A percentile compares a stretch with the other conserved stretches of the same genome.
These are phyloP conservation scores for Parnassius apollo DNA, from an alignment of 2,888 invertebrate species.

Conservation along the genomic window DNA sequence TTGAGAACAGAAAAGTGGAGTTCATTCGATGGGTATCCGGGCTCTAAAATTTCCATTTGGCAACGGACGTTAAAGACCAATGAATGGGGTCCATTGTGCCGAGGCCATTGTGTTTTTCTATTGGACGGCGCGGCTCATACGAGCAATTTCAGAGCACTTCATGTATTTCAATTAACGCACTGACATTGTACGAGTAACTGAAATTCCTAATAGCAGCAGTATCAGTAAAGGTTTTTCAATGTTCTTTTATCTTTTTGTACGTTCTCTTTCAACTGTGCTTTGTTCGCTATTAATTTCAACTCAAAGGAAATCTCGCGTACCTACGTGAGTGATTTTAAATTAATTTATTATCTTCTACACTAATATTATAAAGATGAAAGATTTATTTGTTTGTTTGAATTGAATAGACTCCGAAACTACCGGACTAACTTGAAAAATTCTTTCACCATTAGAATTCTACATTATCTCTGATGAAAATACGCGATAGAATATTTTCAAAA, in stretches of 20 bases:
- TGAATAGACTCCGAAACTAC: too few species aligned
- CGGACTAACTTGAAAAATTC: too few species aligned
- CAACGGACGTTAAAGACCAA: conserved; percentile 64
- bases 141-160: conserved; percentile 42
- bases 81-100: conserved; percentile 65
- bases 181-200: conserved; percentile 52
- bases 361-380: too few species aligned
- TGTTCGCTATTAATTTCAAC: neutral
- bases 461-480: too few species aligned
- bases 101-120: conserved; percentile 72
- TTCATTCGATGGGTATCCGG: conserved; percentile 20
- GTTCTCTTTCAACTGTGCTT: neutral
- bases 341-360: too few species aligned
- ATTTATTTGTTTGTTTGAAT: too few species aligned
- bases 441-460: too few species aligned
- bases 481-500: too few species aligned
- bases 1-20: conserved; percentile 12
- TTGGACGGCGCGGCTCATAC: conserved; percentile 65
- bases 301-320: neutral
- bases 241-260: conserved; percentile 11
- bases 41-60: conserved; percentile 71
- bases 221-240: conserved; percentile 20
- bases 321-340: too few species aligned
- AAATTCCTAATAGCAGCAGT: conserved; percentile 33
- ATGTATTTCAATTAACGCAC: conserved; percentile 64